Evolutionary conservation across 2,888 invertebrate species (phyloP).

Genomic region (Frankliniella intonsa): DNA sequence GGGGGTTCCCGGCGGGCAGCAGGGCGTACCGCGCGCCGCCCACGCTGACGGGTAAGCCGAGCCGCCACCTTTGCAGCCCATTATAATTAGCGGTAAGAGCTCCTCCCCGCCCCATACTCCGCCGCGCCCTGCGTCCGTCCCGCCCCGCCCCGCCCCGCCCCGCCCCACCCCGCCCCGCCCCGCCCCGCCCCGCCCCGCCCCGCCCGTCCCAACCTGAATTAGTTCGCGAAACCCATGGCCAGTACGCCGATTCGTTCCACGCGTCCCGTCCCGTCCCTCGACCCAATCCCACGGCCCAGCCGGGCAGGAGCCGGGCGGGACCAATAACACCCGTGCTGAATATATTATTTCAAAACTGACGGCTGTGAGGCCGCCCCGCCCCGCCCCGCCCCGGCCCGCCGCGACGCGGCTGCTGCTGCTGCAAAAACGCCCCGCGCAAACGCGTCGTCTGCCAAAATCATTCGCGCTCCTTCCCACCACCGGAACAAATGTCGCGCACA

Average conservation of each 20-base stretch:
- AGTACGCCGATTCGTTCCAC: neutral
- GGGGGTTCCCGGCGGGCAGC: too few species aligned
- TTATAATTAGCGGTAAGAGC: neutral
- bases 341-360: too few species aligned
- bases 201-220: constrained; percentile 1
- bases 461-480: neutral
- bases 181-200: neutral
- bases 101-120: neutral
- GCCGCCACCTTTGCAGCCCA: neutral
- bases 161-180: neutral
- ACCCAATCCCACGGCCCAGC: too few species aligned
- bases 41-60: too few species aligned
- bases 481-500: neutral
- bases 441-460: neutral
- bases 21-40: too few species aligned
- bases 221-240: neutral
- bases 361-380: neutral
- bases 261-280: too few species aligned
- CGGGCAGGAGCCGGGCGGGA: too few species aligned
- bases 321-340: too few species aligned
- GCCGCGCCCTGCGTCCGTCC: too few species aligned
- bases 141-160: neutral
- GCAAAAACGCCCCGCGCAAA: neutral
- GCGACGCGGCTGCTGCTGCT: neutral
- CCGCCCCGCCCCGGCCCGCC: neutral